Percentiles rank a stretch among this genome's conserved stretches.
Evolutionary conservation across 2,888 invertebrate species (phyloP).

Genomic region (Pheosia gnoma): DNA sequence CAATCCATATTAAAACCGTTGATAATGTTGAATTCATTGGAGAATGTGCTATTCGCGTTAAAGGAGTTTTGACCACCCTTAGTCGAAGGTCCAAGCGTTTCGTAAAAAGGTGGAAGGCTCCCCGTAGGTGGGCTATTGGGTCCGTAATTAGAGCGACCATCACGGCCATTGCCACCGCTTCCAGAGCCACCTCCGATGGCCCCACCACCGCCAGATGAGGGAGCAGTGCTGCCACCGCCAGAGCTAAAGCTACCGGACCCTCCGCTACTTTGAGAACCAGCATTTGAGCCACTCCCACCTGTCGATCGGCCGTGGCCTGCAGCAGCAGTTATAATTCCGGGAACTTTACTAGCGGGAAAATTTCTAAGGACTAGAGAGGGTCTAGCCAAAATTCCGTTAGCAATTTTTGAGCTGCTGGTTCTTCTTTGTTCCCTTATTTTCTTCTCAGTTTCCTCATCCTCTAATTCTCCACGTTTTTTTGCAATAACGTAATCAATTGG

Average conservation of each 20-base stretch:
- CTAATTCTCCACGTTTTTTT: slow-evolving; percentile 88
- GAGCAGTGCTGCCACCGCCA: slow-evolving; percentile 81
- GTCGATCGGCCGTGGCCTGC: slow-evolving; percentile 91
- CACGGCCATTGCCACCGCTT: slow-evolving; percentile 90
- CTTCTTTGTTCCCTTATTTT: slow-evolving; percentile 87
- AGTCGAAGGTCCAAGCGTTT: slow-evolving; percentile 86
- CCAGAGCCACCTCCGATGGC: slow-evolving; percentile 88
- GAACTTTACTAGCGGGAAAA: slow-evolving; percentile 83
- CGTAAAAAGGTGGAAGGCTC: slow-evolving; percentile 94
- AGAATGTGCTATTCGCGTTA: slow-evolving; percentile 87
- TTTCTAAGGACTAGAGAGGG: slow-evolving; percentile 83
- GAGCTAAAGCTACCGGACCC: slow-evolving; percentile 82
- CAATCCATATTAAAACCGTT: slow-evolving; percentile 90
- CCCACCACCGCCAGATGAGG: slow-evolving; percentile 85
- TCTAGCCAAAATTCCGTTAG: slow-evolving; percentile 80
- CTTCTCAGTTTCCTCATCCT: slow-evolving; percentile 88
- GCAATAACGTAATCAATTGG: slow-evolving; percentile 95
- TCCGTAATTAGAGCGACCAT: slow-evolving; percentile 93
- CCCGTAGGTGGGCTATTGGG: slow-evolving; percentile 95
- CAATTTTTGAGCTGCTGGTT: slow-evolving; percentile 87
- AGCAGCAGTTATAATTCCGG: slow-evolving; percentile 88
- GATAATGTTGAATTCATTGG: slow-evolving; percentile 88
- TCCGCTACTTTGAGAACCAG: slow-evolving; percentile 79
- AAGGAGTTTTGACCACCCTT: slow-evolving; percentile 91
- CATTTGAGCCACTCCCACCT: slow-evolving; percentile 82